These are phyloP conservation scores for Apeira syringaria DNA, from an alignment of 2,888 invertebrate genomes.

Conservation along the genomic window DNA sequence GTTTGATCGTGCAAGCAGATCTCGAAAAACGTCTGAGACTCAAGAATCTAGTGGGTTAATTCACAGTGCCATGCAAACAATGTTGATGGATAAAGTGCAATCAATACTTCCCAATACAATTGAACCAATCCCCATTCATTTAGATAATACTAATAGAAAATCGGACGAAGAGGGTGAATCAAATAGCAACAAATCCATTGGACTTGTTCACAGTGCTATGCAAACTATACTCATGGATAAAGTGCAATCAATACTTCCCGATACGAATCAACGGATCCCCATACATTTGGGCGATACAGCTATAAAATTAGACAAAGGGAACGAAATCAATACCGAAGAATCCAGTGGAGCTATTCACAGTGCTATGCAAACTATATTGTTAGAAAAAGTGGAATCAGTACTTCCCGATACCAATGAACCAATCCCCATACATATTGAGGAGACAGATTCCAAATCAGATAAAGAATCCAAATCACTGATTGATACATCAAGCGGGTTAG, in stretches of 20 bases:
- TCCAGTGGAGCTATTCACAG: constrained; percentile 26
- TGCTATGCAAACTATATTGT: constrained; percentile 26
- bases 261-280: constrained; percentile 13
- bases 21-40: constrained; percentile 16
- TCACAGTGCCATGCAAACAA: constrained; percentile 67
- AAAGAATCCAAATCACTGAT: not conserved
- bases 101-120: constrained; percentile 38
- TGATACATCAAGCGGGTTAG: constrained; percentile 14
- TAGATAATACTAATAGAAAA: constrained; percentile 5
- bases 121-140: constrained; percentile 19
- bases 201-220: constrained; percentile 69
- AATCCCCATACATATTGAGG: constrained; percentile 21
- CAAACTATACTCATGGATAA: constrained; percentile 79
- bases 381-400: constrained; percentile 35
- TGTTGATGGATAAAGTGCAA: constrained; percentile 74
- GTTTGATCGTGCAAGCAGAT: constrained; percentile 12
- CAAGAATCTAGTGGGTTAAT: constrained; percentile 32
- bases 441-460: constrained; percentile 2
- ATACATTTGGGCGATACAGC: constrained; percentile 7
- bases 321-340: constrained; percentile 1
- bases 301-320: not conserved
- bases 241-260: constrained; percentile 29
- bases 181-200: constrained; percentile 29
- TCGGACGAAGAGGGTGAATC: constrained; percentile 3
- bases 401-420: constrained; percentile 27